Evolutionary conservation across 2,888 invertebrate genomes (phyloP).

Genomic region (Oscheius sp.): DNA sequence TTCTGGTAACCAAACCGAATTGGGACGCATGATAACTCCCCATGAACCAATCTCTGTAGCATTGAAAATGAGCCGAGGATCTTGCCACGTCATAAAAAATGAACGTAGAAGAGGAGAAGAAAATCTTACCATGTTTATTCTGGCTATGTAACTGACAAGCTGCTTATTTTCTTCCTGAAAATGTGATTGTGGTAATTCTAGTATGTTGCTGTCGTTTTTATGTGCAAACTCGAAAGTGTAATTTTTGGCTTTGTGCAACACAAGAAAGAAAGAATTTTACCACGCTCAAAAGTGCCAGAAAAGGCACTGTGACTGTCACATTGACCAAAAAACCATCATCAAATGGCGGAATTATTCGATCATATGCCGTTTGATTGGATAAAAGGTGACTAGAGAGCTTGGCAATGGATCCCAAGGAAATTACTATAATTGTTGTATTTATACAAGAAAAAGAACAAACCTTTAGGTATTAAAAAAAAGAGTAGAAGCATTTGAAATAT

Average conservation of each 20-base stretch:
- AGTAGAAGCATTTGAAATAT: too few relatives aligned
- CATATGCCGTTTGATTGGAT: too few relatives aligned
- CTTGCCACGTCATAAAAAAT: conserved; percentile 5
- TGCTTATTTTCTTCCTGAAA: background rate
- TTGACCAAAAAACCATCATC: background rate
- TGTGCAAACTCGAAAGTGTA: too few relatives aligned
- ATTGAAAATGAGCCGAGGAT: conserved; percentile 1
- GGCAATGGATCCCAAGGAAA: too few relatives aligned
- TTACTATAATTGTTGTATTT: too few relatives aligned
- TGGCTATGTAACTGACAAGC: background rate
- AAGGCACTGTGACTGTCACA: background rate
- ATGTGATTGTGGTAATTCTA: background rate
- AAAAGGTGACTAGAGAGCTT: too few relatives aligned
- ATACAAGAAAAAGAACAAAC: too few relatives aligned
- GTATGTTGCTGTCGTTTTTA: background rate
- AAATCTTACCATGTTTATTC: conserved; percentile 3
- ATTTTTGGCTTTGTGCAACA: too few relatives aligned
- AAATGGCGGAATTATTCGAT: background rate
- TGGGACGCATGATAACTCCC: background rate
- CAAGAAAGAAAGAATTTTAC: background rate
- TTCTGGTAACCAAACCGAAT: conserved; percentile 4
- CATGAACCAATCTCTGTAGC: background rate
- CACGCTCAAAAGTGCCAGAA: background rate
- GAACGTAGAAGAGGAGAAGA: background rate
- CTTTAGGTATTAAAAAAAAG: too few relatives aligned